phyloP scores from a whole-genome alignment of 1,140 invertebrate species.

The Zaprionus africanus region DNA sequence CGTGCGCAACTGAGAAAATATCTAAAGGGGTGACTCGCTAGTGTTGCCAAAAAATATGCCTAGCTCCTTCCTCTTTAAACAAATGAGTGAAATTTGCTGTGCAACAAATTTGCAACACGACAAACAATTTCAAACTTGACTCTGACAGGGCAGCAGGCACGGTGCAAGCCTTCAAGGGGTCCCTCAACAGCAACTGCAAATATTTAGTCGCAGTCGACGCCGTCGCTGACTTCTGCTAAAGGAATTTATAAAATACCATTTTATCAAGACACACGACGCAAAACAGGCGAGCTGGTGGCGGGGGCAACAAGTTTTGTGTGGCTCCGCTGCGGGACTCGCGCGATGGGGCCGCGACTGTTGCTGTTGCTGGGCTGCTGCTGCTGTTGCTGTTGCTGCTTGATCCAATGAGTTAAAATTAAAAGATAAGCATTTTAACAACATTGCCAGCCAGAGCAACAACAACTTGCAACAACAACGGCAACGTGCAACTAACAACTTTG shows the following conservation, averaged over 20 bases:
- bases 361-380: slow-evolving; percentile 64
- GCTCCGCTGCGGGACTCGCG: slow-evolving; percentile 18
- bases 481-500: slow-evolving; percentile 83
- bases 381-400: slow-evolving; percentile 59
- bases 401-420: slow-evolving; percentile 84
- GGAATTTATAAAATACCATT: slow-evolving; percentile 82
- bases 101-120: slow-evolving; percentile 71
- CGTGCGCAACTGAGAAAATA: slow-evolving; percentile 2
- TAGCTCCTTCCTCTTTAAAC: slow-evolving; percentile 16
- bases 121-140: slow-evolving; percentile 59
- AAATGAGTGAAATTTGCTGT: slow-evolving; percentile 72
- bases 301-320: slow-evolving; percentile 67
- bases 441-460: slow-evolving; percentile 51
- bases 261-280: slow-evolving; percentile 81
- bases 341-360: slow-evolving; percentile 2
- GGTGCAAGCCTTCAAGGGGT: slow-evolving; percentile 34
- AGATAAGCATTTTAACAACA: slow-evolving; percentile 83
- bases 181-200: slow-evolving; percentile 40
- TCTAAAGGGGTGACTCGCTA: slow-evolving; percentile 10
- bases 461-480: slow-evolving; percentile 40
- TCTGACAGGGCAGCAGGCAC: slow-evolving; percentile 33
- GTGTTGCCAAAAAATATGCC: neutral
- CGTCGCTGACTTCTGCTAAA: slow-evolving; percentile 65
- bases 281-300: slow-evolving; percentile 25
- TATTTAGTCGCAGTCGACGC: slow-evolving; percentile 42